These are phyloP conservation scores for Priocnemis perturbator DNA, from an alignment of 2,888 invertebrate genomes.

Conservation along the genomic window DNA sequence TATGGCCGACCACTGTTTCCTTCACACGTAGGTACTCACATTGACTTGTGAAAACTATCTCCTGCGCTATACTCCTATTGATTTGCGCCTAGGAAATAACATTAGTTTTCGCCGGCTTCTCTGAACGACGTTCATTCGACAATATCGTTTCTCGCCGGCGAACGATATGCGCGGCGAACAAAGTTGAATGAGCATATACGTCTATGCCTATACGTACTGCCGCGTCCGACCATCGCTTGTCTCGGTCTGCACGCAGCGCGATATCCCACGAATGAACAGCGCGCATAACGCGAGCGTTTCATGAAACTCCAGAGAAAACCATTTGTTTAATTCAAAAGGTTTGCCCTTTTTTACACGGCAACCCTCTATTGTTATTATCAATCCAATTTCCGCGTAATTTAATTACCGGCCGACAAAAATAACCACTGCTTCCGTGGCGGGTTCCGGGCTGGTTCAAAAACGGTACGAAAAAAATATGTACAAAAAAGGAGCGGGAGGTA, in stretches of 20 bases:
- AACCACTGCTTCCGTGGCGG: too few relatives aligned
- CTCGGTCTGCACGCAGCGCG: background rate
- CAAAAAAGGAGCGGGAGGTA: background rate
- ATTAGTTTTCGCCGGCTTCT: too few relatives aligned
- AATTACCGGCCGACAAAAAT: background rate
- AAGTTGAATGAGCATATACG: conserved; percentile 4
- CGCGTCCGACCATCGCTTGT: background rate
- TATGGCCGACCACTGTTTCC: too few relatives aligned
- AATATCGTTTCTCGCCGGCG: too few relatives aligned
- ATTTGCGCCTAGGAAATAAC: too few relatives aligned
- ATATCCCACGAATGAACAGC: background rate
- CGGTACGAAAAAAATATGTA: background rate
- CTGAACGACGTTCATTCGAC: too few relatives aligned
- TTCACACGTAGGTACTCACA: too few relatives aligned
- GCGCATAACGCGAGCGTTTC: background rate
- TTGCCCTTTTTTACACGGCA: conserved; percentile 10
- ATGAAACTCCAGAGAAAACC: conserved; percentile 2
- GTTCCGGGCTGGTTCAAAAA: background rate
- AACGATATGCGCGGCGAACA: background rate
- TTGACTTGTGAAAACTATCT: too few relatives aligned
- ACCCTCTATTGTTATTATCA: conserved; percentile 3
- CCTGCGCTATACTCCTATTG: too few relatives aligned
- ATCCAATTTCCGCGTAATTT: conserved; percentile 8
- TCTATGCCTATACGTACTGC: too few relatives aligned
- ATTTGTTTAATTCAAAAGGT: conserved; percentile 25